Evolutionary conservation across 2,113 vertebrate genomes (phyloP).

Genomic region (Panurus biarmicus): DNA sequence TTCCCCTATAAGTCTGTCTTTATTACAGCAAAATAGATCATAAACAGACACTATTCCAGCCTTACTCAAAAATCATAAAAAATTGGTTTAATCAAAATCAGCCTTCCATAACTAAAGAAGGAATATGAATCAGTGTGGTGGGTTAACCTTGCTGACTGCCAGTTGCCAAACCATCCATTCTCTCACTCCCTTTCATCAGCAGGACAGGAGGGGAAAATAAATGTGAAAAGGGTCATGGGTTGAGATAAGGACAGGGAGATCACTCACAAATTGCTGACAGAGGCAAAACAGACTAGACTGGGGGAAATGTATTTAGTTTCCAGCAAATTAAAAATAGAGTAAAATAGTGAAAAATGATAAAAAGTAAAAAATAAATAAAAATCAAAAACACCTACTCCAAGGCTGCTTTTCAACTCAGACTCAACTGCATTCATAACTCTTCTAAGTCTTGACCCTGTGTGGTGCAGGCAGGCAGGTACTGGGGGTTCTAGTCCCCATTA

Average conservation of each 20-base stretch:
- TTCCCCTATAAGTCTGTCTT: not conserved
- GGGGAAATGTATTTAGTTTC: not conserved
- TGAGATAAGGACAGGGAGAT: not conserved
- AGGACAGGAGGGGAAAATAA: not conserved
- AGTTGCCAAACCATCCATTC: not conserved
- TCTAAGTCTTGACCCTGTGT: rapidly evolving
- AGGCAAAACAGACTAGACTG: not conserved
- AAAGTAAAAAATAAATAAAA: no score
- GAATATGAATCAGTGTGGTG: not conserved
- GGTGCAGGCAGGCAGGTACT: rapidly evolving
- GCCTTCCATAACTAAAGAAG: not conserved
- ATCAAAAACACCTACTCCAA: not conserved
- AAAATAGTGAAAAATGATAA: not conserved
- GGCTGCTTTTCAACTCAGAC: not conserved
- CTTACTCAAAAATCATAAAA: not conserved
- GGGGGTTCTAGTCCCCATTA: not conserved
- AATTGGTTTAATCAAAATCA: slow-evolving; percentile 13
- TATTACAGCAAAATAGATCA: not conserved
- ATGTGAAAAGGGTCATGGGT: not conserved
- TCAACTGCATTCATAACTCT: not conserved
- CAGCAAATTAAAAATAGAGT: not conserved
- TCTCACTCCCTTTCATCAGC: not conserved
- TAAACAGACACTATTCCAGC: not conserved
- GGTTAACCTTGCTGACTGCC: not conserved
- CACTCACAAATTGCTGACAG: not conserved